Conservation (phyloP, 2,113 vertebrate species). For the Cinclus cinclus region DNA sequence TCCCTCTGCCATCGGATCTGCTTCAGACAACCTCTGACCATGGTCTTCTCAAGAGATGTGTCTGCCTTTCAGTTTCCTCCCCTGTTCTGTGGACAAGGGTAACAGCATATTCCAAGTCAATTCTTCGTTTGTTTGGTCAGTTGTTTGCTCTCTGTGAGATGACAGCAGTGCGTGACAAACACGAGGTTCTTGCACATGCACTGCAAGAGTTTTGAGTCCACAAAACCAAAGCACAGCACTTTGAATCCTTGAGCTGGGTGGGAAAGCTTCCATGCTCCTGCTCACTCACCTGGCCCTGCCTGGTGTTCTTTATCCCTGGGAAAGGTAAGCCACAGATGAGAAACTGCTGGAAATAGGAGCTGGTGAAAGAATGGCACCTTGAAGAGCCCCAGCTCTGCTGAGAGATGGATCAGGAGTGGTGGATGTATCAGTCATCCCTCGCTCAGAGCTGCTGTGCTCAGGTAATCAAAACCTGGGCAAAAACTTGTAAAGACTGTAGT, state of each 20-base stretch:
- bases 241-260: background rate
- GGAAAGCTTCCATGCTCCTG: background rate
- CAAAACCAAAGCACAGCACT: background rate
- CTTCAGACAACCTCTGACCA: background rate
- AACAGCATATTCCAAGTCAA: background rate
- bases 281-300: background rate
- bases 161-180: background rate
- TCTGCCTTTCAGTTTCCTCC: background rate
- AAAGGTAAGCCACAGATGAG: background rate
- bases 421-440: background rate
- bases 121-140: background rate
- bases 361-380: background rate
- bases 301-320: background rate
- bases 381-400: background rate
- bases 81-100: background rate
- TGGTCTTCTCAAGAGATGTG: background rate
- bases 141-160: background rate
- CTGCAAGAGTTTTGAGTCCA: background rate
- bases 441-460: background rate
- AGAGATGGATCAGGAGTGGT: background rate
- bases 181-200: background rate
- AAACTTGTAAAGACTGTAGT: background rate
- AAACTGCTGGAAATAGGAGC: background rate
- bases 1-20: background rate
- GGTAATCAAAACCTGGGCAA: background rate